Conservation (phyloP, 2,797 vertebrate genomes). For the Mus caroli region DNA sequence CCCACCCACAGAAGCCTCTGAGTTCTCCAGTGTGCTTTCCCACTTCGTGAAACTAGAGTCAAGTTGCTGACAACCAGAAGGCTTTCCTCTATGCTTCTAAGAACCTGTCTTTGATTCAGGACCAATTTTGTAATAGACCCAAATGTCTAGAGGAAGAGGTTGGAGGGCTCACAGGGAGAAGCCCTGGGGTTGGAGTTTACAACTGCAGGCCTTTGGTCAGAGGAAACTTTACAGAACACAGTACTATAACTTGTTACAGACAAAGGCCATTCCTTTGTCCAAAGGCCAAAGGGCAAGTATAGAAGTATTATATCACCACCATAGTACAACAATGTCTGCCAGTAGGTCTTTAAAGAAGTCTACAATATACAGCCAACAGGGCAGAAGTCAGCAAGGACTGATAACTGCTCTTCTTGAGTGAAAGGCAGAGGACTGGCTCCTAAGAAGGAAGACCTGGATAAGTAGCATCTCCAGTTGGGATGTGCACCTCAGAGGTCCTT, state of each 20-base stretch:
- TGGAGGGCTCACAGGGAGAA: not conserved
- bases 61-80: not conserved
- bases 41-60: not conserved
- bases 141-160: not conserved
- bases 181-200: not conserved
- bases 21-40: not conserved
- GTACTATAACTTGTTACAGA: not conserved
- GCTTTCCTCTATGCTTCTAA: not conserved
- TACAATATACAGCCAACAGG: not conserved
- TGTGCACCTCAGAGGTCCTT: not conserved
- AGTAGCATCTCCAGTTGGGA: not conserved
- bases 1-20: not conserved
- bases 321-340: not conserved
- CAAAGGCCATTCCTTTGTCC: not conserved
- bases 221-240: not conserved
- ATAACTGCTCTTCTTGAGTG: not conserved
- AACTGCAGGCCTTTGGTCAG: not conserved
- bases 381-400: not conserved
- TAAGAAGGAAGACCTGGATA: not conserved
- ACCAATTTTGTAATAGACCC: not conserved
- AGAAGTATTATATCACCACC: not conserved
- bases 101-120: constrained; percentile 25
- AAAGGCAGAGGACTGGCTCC: not conserved
- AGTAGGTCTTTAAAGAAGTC: not conserved
- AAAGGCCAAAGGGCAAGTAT: not conserved